A percentile compares a stretch with the other conserved stretches of the same genome.
Conservation (phyloP, 2,797 vertebrate genomes). For the Buphagus erythrorhynchus region DNA sequence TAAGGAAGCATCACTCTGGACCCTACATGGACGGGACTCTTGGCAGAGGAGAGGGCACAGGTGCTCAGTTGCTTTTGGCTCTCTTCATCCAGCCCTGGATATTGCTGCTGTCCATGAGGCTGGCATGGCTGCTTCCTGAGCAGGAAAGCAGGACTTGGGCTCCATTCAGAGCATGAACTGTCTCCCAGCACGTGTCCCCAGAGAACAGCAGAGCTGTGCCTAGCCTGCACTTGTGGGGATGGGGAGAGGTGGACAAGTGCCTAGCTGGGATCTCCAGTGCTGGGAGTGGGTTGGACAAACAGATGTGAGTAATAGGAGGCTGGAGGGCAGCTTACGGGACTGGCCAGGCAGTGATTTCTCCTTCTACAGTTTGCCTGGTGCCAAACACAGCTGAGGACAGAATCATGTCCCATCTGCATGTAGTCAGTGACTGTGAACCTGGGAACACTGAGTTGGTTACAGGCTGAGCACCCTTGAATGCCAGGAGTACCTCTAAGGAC, state of each 20-base stretch:
- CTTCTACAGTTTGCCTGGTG: not conserved
- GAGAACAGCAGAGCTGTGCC: not conserved
- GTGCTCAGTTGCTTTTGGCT: not conserved
- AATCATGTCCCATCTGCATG: not conserved
- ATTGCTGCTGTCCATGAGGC: not conserved
- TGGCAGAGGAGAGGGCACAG: not conserved
- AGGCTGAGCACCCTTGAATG: not conserved
- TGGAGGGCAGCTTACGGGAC: not conserved
- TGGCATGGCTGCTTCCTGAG: not conserved
- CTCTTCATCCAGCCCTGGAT: not conserved
- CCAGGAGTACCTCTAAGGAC: not conserved
- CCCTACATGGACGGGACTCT: fast-evolving
- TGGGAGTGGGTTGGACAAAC: not conserved
- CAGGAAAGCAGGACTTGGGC: not conserved
- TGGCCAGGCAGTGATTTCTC: not conserved
- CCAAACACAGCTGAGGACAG: not conserved
- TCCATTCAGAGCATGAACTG: not conserved
- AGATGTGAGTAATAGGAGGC: not conserved
- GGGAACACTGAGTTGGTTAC: not conserved
- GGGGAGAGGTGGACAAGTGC: not conserved
- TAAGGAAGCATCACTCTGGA: constrained; percentile 26
- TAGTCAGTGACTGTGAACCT: not conserved
- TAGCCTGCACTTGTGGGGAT: not conserved
- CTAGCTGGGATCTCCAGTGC: not conserved
- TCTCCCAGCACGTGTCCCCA: not conserved